phyloP scores from a whole-genome alignment of 2,113 vertebrate genomes.

The Hymenochirus boettgeri region DNA sequence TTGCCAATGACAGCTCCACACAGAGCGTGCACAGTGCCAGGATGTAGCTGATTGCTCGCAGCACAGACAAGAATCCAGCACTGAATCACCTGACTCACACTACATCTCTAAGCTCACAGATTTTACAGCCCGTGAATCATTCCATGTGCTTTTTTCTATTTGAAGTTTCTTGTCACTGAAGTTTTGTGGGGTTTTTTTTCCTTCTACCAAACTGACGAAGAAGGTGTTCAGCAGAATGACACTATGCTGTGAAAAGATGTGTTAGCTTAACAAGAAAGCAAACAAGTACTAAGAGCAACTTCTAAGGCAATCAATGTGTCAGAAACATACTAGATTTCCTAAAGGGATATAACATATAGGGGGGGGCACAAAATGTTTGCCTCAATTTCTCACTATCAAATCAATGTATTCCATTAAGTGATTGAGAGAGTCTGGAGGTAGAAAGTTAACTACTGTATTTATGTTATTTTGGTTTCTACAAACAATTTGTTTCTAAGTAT shows the following conservation, averaged over 20 bases:
- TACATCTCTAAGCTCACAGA: slow-evolving; percentile 14
- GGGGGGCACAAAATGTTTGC: too few species aligned
- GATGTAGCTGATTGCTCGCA: neutral
- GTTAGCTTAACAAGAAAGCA: too few species aligned
- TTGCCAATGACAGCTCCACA: slow-evolving; percentile 19
- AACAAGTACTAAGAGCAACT: too few species aligned
- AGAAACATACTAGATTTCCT: too few species aligned
- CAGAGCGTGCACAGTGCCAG: neutral
- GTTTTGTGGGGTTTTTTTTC: neutral
- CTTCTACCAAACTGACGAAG: neutral
- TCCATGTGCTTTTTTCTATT: slow-evolving; percentile 31
- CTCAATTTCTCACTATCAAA: too few species aligned
- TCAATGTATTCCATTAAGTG: too few species aligned
- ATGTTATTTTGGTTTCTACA: too few species aligned
- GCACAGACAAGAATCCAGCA: slow-evolving; percentile 6
- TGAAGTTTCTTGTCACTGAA: slow-evolving; percentile 23
- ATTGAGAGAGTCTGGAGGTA: too few species aligned
- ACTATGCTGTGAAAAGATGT: slow-evolving; percentile 4
- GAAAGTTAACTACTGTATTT: too few species aligned
- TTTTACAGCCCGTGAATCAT: slow-evolving; percentile 13
- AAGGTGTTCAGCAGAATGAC: slow-evolving; percentile 14
- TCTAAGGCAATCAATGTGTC: too few species aligned
- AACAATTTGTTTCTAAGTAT: too few species aligned
- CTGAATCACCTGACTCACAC: slow-evolving; percentile 32
- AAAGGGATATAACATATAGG: too few species aligned